phyloP scores from a whole-genome alignment of 2,797 vertebrate species.

The Diplodus puntazzo region DNA sequence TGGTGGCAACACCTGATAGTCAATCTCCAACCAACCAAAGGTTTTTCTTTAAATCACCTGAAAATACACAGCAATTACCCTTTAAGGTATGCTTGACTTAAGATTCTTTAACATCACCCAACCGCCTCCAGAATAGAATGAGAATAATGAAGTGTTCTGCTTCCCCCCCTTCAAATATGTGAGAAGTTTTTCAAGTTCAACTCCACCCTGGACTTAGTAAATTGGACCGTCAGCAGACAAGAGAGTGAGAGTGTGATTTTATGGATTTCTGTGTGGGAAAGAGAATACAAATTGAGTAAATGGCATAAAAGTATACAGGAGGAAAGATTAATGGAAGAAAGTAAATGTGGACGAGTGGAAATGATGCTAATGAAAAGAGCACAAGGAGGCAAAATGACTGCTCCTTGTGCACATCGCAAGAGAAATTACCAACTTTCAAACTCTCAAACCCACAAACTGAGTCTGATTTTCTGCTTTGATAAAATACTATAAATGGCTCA shows the following conservation, averaged over 20 bases:
- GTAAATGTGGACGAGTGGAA: neutral
- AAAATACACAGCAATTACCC: slow-evolving; percentile 32
- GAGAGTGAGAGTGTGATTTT: neutral
- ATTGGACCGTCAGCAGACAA: slow-evolving; percentile 7
- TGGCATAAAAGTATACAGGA: neutral
- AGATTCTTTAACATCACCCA: slow-evolving; percentile 17
- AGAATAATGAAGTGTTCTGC: slow-evolving; percentile 25
- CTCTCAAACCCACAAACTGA: neutral
- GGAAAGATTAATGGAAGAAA: slow-evolving; percentile 3
- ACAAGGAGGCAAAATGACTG: neutral
- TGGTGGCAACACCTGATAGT: slow-evolving; percentile 41
- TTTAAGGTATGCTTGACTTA: slow-evolving; percentile 49
- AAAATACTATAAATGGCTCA: slow-evolving; percentile 3
- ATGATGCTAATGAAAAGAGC: slow-evolving; percentile 3
- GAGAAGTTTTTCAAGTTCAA: slow-evolving; percentile 23
- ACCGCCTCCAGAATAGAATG: neutral
- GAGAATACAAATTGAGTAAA: neutral
- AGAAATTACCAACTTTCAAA: neutral
- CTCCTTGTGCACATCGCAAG: neutral
- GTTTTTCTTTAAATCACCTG: slow-evolving; percentile 36
- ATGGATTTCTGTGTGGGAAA: slow-evolving; percentile 1
- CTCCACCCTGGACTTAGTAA: slow-evolving; percentile 7
- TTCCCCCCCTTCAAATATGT: slow-evolving; percentile 22
- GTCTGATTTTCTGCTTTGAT: slow-evolving; percentile 27
- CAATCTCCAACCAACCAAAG: slow-evolving; percentile 28